Conservation (phyloP, 1,140 invertebrate species). For the Brachionus rubens region DNA sequence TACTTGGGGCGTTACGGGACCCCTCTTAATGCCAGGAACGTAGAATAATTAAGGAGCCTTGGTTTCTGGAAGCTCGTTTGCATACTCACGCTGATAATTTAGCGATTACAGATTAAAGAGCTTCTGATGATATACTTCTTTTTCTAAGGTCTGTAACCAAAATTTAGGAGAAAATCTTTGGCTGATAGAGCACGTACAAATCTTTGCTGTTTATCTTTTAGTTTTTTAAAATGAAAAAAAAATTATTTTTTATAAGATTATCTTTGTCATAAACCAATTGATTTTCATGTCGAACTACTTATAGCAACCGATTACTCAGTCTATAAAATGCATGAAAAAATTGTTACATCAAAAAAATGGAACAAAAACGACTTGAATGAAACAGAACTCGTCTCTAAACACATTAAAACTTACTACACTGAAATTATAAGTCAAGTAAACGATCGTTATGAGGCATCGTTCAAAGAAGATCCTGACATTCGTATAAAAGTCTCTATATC, state of each 20-base stretch:
- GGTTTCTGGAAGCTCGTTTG: no score
- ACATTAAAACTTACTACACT: slow-evolving; percentile 28
- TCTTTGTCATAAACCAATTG: not conserved
- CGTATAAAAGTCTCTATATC: slow-evolving; percentile 7
- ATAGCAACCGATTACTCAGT: slow-evolving; percentile 16
- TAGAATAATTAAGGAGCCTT: no score
- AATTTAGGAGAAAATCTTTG: no score
- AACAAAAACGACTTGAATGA: not conserved
- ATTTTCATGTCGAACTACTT: slow-evolving; percentile 14
- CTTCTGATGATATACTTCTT: no score
- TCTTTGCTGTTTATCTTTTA: no score
- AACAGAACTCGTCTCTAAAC: not conserved
- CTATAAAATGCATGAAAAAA: slow-evolving; percentile 27
- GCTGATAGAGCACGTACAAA: no score
- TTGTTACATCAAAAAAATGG: not conserved
- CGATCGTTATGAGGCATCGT: not conserved
- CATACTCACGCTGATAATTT: no score
- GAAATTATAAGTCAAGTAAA: slow-evolving; percentile 23
- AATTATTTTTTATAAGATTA: no score
- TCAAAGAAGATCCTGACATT: not conserved
- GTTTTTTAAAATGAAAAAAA: no score
- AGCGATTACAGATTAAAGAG: no score
- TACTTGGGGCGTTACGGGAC: no score
- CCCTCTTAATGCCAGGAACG: no score
- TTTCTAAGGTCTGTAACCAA: not conserved